Base-by-base conservation (phyloP, 2,888 invertebrate species). In the Eristalis intricaria region DNA sequence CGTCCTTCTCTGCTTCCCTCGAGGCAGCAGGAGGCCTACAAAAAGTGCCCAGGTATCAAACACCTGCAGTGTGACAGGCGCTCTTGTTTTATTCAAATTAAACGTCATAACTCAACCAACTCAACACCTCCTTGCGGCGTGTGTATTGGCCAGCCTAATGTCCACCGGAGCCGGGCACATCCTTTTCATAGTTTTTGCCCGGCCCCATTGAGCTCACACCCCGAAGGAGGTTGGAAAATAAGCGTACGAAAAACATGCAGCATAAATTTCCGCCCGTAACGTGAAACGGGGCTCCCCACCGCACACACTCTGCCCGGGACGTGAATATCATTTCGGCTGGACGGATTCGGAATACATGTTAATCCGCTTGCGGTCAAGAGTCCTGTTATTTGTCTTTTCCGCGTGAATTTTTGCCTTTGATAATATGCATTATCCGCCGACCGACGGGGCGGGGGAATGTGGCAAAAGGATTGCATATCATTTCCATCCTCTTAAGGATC, bases 11-110 rank as follows among this genome's bases (percentile, higher is more conserved):
- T 3, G n/a, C 8, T 19, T 7, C 7, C 50, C 50, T 19, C 7
- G n/a, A 50, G 50, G n/a, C 50, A 19, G 50, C 4, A 19, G 50
- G 8, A 19, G 50, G 50, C 63, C 63, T n/a, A 32, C 29, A 32
- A 35, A 63, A 58, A 56, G 29, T 71, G 65, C 68, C 76, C 63
- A 82, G 68, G 66, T 79, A 66, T 68, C 15, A 73, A 84, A 80
- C 87, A 87, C 87, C 79, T 87, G 79, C 83, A 84, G 38, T 87
- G 77, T 81, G 60, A 77, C 76, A 70, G 65, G 80, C 70, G 80
- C 66, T 58, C 76, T 84, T 88, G 88, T 88, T 88, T 81, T 84
- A 88, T 88, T 88, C 77, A 88, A 88, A 88, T 88, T 76, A 81
- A 84, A 73, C 50, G 74, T 77, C 84, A 88, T 88, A 88, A 88